Evolutionary conservation across 2,888 invertebrate species (phyloP).

Genomic region (Prostheceraeus crozeri): DNA sequence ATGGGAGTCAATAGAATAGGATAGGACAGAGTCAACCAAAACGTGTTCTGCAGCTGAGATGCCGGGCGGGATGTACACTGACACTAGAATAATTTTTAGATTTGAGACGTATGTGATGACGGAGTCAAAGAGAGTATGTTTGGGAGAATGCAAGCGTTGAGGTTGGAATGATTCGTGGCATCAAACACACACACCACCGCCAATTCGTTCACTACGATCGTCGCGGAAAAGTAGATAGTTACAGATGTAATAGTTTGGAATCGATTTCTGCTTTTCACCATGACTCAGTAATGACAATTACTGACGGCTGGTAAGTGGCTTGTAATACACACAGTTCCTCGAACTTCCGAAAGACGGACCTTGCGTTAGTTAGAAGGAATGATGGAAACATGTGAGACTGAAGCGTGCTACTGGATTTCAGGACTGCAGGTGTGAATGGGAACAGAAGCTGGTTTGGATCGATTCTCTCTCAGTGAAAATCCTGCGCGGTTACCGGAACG

Average conservation of each 20-base stretch:
- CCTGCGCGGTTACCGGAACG: too few relatives aligned
- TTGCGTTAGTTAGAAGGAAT: constrained; percentile 6
- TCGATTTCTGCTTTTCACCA: constrained; percentile 5
- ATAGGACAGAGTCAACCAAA: background rate
- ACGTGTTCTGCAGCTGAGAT: background rate
- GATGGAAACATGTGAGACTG: too few relatives aligned
- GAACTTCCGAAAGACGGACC: constrained; percentile 3
- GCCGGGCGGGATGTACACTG: constrained; percentile 6
- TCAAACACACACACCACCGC: constrained; percentile 14
- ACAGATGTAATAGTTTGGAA: background rate
- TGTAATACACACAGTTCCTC: constrained; percentile 12
- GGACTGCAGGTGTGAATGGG: too few relatives aligned
- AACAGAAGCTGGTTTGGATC: too few relatives aligned
- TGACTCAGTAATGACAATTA: constrained; percentile 1
- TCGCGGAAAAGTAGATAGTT: constrained; percentile 5
- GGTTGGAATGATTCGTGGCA: background rate
- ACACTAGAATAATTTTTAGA: constrained; percentile 1
- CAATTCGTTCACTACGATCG: background rate
- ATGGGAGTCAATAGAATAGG: background rate
- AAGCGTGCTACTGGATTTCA: too few relatives aligned
- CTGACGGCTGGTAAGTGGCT: background rate
- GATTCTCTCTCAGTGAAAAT: too few relatives aligned
- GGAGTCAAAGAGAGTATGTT: background rate
- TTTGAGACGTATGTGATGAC: background rate
- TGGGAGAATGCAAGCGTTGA: background rate